These are phyloP conservation scores for Nothocercus nigrocapillus DNA, from an alignment of 2,113 vertebrate genomes.

Conservation along the genomic window DNA sequence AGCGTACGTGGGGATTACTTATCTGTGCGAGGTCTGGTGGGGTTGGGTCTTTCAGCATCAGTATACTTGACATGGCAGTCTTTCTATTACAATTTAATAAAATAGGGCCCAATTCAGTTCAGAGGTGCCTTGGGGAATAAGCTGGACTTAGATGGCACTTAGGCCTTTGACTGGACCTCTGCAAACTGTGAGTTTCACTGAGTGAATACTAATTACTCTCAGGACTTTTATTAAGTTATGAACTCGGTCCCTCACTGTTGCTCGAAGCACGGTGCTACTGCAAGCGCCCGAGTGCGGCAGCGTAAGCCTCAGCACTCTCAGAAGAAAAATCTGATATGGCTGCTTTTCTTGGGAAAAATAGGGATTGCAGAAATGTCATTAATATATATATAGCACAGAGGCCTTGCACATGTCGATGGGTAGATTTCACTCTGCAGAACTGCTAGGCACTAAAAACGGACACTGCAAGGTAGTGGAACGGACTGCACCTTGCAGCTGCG, in stretches of 20 bases:
- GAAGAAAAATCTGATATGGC: background rate
- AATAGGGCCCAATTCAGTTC: conserved; percentile 45
- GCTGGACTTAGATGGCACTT: conserved; percentile 2
- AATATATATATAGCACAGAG: background rate
- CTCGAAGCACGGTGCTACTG: rapidly evolving
- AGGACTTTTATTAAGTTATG: conserved; percentile 18
- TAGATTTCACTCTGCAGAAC: background rate
- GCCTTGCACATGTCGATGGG: background rate
- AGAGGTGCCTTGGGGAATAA: conserved; percentile 41
- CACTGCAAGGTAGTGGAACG: background rate
- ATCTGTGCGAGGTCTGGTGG: conserved; percentile 39
- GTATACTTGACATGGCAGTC: conserved; percentile 5
- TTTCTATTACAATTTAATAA: conserved; percentile 48
- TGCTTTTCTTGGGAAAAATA: background rate
- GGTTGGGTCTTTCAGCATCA: conserved; percentile 43
- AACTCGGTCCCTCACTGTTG: background rate
- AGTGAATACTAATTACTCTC: conserved; percentile 27
- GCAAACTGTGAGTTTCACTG: background rate
- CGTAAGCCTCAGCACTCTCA: background rate
- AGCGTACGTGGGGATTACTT: conserved; percentile 69
- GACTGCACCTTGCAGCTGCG: background rate
- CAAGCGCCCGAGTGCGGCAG: background rate
- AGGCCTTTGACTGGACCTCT: conserved; percentile 49
- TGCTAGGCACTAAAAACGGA: background rate
- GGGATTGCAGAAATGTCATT: background rate